These are phyloP conservation scores for Glossophaga mutica DNA, from an alignment of 2,797 vertebrate genomes.

Conservation along the genomic window DNA sequence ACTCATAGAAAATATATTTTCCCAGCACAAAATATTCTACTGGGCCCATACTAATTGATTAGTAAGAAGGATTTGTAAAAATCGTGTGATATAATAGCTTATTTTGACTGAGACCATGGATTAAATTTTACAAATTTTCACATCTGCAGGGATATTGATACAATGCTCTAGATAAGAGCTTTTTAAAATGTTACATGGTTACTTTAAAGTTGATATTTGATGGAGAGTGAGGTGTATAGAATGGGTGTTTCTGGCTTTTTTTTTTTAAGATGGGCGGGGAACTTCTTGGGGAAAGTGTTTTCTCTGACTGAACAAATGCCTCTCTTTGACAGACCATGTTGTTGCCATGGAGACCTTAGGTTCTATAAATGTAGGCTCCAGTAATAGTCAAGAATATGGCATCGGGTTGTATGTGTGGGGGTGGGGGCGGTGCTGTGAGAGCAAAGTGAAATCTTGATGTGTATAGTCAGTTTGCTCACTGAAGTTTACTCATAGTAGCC, in stretches of 20 bases:
- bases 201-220: background rate
- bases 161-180: background rate
- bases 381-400: background rate
- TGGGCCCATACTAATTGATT: background rate
- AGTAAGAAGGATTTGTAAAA: background rate
- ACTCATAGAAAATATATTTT: background rate
- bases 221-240: background rate
- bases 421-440: background rate
- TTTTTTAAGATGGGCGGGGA: background rate
- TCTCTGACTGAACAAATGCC: background rate
- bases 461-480: background rate
- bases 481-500: background rate
- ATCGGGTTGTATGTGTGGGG: background rate
- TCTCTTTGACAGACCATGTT: constrained; percentile 16
- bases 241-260: background rate
- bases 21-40: background rate
- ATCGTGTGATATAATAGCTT: background rate
- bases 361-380: background rate
- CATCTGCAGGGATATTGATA: background rate
- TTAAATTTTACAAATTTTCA: background rate
- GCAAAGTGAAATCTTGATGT: background rate
- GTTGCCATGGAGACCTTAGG: constrained; percentile 26
- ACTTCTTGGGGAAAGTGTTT: background rate
- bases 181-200: background rate
- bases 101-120: background rate